Evolutionary conservation across 2,888 invertebrate species (phyloP).

Genomic region (Brenthis hecate): DNA sequence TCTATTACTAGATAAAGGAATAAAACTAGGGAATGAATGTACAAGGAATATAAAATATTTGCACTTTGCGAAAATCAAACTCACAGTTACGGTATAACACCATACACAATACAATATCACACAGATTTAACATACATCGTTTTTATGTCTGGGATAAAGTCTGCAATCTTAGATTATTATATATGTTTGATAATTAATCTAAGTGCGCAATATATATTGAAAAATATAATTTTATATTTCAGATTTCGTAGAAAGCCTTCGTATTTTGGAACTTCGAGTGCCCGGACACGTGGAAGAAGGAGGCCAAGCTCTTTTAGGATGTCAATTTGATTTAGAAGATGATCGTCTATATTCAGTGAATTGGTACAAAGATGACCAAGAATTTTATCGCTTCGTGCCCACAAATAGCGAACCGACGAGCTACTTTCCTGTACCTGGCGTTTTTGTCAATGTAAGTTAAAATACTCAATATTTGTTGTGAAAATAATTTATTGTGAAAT

Average conservation of each 20-base stretch:
- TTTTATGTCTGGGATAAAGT: too few relatives aligned
- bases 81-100: too few relatives aligned
- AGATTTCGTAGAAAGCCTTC: conserved; percentile 74
- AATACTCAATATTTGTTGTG: too few relatives aligned
- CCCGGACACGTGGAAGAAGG: conserved; percentile 91
- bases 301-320: conserved; percentile 88
- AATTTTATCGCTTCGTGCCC: conserved; percentile 92
- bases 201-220: not conserved
- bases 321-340: conserved; percentile 89
- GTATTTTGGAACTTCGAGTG: conserved; percentile 88
- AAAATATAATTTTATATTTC: conserved; percentile 5
- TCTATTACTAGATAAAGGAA: too few relatives aligned
- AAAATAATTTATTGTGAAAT: too few relatives aligned
- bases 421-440: conserved; percentile 87
- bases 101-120: too few relatives aligned
- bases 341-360: conserved; percentile 93
- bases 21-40: too few relatives aligned
- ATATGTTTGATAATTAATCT: too few relatives aligned
- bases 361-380: conserved; percentile 93
- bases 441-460: conserved; percentile 90
- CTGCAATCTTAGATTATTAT: too few relatives aligned
- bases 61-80: too few relatives aligned
- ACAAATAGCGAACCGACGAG: conserved; percentile 88
- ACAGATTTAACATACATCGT: not conserved
- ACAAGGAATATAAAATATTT: too few relatives aligned